phyloP scores from a whole-genome alignment of 2,888 invertebrate genomes.

The Trileptium ribeirensis region DNA sequence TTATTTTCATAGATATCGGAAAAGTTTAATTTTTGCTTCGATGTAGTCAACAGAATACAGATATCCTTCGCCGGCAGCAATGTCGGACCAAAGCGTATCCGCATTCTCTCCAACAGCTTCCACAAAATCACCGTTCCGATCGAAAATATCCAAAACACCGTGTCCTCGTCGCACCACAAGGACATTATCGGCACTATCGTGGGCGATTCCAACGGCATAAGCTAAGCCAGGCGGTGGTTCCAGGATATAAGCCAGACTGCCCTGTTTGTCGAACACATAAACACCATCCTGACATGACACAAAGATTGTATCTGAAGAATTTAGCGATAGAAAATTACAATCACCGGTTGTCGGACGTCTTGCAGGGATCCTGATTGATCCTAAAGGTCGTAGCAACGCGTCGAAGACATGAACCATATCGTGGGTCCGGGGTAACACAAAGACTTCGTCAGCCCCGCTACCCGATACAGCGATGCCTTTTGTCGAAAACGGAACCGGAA shows the following conservation, averaged over 20 bases:
- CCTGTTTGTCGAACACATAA: constrained; percentile 13
- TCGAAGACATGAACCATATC: constrained; percentile 26
- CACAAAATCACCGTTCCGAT: constrained; percentile 9
- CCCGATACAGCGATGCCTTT: neutral
- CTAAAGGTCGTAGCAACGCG: constrained; percentile 9
- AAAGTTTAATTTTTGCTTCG: constrained; percentile 16
- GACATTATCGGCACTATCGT: neutral
- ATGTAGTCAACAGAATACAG: constrained; percentile 27
- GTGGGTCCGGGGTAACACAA: constrained; percentile 24
- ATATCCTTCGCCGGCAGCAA: constrained; percentile 17
- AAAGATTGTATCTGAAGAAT: neutral
- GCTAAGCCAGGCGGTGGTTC: neutral
- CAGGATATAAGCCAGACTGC: neutral
- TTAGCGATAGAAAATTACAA: constrained; percentile 26
- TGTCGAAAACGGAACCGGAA: neutral
- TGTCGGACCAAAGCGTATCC: constrained; percentile 27
- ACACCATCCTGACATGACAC: constrained; percentile 24
- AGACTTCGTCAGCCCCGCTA: constrained; percentile 15
- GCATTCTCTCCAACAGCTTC: constrained; percentile 10
- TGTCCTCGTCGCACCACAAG: constrained; percentile 23
- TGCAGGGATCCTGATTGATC: constrained; percentile 3
- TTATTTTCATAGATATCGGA: neutral
- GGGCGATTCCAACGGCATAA: constrained; percentile 23
- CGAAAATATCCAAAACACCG: constrained; percentile 23
- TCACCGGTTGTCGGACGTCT: constrained; percentile 9